phyloP scores from a whole-genome alignment of 2,113 vertebrate genomes.

The Todiramphus chloris region DNA sequence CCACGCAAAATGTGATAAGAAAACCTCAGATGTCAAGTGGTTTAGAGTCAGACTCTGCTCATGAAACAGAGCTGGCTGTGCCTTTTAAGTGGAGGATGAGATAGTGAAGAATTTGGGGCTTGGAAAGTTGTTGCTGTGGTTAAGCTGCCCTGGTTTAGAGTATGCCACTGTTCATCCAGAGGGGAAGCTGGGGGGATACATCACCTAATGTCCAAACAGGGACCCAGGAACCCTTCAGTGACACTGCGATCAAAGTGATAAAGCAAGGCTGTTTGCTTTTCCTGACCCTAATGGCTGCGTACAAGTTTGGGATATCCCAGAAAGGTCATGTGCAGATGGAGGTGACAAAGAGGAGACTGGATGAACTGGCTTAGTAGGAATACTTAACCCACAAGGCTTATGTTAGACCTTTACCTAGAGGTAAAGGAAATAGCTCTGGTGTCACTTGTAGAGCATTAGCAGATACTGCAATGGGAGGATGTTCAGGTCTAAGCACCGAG shows the following conservation, averaged over 20 bases:
- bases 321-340: rapidly evolving
- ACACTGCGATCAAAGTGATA: background rate
- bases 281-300: background rate
- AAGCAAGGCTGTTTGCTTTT: background rate
- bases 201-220: background rate
- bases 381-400: background rate
- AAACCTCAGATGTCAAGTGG: conserved; percentile 68
- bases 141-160: background rate
- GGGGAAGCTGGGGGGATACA: background rate
- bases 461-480: background rate
- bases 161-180: background rate
- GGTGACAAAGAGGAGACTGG: background rate
- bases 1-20: conserved; percentile 54
- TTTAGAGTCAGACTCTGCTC: conserved; percentile 57
- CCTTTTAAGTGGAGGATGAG: conserved; percentile 57
- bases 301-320: background rate
- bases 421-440: background rate
- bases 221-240: background rate
- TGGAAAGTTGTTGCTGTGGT: background rate
- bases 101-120: conserved; percentile 34
- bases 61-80: conserved; percentile 41
- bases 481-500: rapidly evolving
- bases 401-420: background rate
- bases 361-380: background rate
- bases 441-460: background rate